A percentile compares a stretch with the other conserved stretches of the same genome.
Conservation (phyloP, 2,113 vertebrate genomes). For the Glaucidium brasilianum region DNA sequence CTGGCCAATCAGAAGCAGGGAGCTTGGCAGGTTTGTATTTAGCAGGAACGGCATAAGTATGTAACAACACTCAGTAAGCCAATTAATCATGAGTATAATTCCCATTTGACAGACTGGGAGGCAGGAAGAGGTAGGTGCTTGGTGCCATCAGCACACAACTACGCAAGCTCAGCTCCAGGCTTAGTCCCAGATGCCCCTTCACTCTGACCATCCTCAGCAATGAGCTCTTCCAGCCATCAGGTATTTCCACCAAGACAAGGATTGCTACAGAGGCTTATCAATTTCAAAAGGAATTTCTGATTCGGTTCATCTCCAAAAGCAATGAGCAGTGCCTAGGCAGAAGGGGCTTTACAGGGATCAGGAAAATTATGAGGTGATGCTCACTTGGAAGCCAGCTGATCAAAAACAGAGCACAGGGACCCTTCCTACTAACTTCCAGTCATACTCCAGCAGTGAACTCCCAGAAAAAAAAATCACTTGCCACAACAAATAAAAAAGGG, state of each 20-base stretch:
- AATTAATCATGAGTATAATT: rapidly evolving
- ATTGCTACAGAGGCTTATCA: rapidly evolving
- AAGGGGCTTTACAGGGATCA: not conserved
- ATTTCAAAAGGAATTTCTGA: rapidly evolving
- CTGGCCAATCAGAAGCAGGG: not conserved
- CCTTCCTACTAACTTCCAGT: not conserved
- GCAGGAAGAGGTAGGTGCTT: not conserved
- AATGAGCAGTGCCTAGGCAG: not conserved
- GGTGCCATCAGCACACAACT: rapidly evolving
- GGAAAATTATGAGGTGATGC: rapidly evolving
- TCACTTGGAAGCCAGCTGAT: not conserved
- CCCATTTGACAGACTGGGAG: not conserved
- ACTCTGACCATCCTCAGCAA: not conserved
- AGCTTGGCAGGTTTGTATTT: not conserved
- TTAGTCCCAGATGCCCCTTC: not conserved
- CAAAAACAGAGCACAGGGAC: not conserved
- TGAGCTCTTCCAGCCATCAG: rapidly evolving
- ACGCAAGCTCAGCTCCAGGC: not conserved
- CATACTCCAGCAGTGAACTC: not conserved
- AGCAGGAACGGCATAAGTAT: not conserved
- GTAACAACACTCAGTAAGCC: not conserved
- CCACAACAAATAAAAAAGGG: not conserved
- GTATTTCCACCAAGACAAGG: not conserved
- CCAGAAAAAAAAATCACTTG: not conserved
- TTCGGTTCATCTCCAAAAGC: not conserved